Evolutionary conservation across 2,888 invertebrate genomes (phyloP).

Genomic region (Steinernema hermaphroditum): DNA sequence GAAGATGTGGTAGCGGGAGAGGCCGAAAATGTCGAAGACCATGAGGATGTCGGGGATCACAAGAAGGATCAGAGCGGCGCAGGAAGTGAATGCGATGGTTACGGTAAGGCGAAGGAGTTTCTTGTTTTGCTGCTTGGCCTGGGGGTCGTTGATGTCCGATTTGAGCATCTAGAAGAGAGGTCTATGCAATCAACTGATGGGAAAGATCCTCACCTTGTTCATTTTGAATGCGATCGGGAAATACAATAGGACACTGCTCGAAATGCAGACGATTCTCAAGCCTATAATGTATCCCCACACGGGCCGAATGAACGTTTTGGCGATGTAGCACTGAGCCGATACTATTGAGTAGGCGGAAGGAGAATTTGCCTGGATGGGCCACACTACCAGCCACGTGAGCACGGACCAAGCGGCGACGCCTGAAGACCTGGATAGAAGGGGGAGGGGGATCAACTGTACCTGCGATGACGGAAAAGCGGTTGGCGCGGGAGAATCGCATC

Average conservation of each 20-base stretch:
- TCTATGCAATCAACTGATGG: too few species aligned
- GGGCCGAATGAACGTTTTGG: not conserved
- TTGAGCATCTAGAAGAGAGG: not conserved
- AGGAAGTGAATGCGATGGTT: too few species aligned
- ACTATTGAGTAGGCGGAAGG: not conserved
- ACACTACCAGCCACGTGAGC: not conserved
- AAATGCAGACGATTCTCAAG: not conserved
- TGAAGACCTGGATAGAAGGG: too few species aligned
- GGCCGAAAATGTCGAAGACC: not conserved
- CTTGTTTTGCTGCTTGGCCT: not conserved
- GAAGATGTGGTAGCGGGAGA: not conserved
- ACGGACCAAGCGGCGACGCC: not conserved
- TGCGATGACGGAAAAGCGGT: not conserved
- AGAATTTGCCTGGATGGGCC: not conserved
- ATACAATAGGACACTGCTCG: not conserved
- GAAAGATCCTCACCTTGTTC: not conserved
- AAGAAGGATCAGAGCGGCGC: not conserved
- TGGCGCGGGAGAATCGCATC: not conserved
- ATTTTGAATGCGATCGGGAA: not conserved
- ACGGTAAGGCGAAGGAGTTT: not conserved
- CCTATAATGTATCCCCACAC: not conserved
- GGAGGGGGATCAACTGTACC: not conserved
- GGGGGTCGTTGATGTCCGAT: not conserved
- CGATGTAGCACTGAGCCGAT: conserved; percentile 10
- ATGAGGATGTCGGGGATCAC: not conserved